Percentiles rank a stretch among this genome's conserved stretches.
Evolutionary conservation across 2,797 vertebrate species (phyloP).

Genomic region (Pachyuromys duprasi): DNA sequence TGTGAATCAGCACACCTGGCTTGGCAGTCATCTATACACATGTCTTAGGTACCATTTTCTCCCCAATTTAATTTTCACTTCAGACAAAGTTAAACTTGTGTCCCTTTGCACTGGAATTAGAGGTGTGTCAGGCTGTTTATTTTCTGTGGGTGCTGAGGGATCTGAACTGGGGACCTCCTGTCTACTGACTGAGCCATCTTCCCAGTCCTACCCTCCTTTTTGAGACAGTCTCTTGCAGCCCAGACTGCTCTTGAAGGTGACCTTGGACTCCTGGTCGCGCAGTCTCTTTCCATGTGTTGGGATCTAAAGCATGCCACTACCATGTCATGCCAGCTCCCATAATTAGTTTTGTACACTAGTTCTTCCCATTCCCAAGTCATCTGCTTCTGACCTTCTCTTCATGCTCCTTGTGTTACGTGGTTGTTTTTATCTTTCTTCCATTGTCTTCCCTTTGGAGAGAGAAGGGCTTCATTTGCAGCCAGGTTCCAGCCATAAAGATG

Average conservation of each 20-base stretch:
- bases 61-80: not conserved
- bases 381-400: not conserved
- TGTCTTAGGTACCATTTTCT: not conserved
- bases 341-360: not conserved
- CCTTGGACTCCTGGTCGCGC: not conserved
- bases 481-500: not conserved
- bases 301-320: not conserved
- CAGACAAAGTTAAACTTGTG: not conserved
- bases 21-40: not conserved
- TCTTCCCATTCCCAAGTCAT: not conserved
- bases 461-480: not conserved
- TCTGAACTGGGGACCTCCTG: not conserved
- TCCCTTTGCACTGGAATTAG: not conserved
- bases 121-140: too few relatives aligned
- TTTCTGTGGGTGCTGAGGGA: not conserved
- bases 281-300: not conserved
- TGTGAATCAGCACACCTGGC: not conserved
- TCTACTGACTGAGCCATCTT: not conserved
- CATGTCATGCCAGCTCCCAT: not conserved
- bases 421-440: not conserved
- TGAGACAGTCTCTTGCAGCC: not conserved
- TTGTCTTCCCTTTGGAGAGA: not conserved
- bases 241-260: not conserved
- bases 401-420: not conserved
- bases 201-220: not conserved